Percentiles rank a stretch among this genome's conserved stretches.
Conservation (phyloP, 2,113 vertebrate species). For the Gobio gobio region DNA sequence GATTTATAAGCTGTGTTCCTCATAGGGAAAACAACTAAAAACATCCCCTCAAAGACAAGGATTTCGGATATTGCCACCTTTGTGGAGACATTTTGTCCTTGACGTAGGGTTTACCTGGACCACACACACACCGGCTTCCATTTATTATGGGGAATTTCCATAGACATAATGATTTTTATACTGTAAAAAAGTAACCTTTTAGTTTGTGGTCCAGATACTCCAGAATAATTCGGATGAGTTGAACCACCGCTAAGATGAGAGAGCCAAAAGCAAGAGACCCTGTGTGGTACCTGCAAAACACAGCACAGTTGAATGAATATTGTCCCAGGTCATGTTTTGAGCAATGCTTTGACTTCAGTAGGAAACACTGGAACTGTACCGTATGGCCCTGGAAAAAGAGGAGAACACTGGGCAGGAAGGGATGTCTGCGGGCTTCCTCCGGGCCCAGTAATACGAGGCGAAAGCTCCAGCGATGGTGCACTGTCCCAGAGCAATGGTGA, state of each 20-base stretch:
- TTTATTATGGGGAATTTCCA: too few relatives aligned
- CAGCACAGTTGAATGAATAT: not conserved
- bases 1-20: too few relatives aligned
- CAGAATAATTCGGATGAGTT: constrained; percentile 81
- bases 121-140: too few relatives aligned
- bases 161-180: too few relatives aligned
- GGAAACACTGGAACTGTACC: constrained; percentile 69
- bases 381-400: constrained; percentile 84
- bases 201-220: constrained; percentile 88
- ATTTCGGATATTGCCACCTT: too few relatives aligned
- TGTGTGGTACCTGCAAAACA: constrained; percentile 84
- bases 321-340: not conserved
- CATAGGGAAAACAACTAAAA: too few relatives aligned
- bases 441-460: constrained; percentile 91
- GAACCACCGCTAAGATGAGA: constrained; percentile 85
- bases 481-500: constrained; percentile 87
- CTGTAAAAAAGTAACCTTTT: constrained; percentile 74
- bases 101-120: too few relatives aligned
- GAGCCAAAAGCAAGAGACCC: constrained; percentile 92
- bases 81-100: too few relatives aligned
- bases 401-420: constrained; percentile 82
- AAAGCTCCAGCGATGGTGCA: constrained; percentile 91
- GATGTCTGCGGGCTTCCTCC: constrained; percentile 86
- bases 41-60: too few relatives aligned
- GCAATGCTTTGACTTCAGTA: not conserved